Base-by-base conservation (phyloP, 2,888 invertebrate genomes). In the Ectropis crepuscularia region DNA sequence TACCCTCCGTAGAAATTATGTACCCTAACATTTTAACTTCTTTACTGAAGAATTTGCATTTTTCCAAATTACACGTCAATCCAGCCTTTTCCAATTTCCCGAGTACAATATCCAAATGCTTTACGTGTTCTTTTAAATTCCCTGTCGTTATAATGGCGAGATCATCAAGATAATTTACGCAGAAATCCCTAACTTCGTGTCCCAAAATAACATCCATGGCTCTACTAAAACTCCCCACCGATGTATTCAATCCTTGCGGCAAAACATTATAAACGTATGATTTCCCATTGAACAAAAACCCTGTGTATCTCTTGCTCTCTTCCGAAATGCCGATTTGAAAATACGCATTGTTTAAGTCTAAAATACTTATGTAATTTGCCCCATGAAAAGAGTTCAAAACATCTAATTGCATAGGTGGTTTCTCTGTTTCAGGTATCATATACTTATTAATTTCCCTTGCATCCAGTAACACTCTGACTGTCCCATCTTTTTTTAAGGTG, bases 71-170 rank as follows among this genome's bases (percentile, higher is more conserved):
- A 38, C 61, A 64, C 0, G 63, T 64, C 6, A 67, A 7, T 6
- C 63, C 63, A 0, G 67, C 67, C 2, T 5, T 43, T 6, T 46
- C 28, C n/a, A 68, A 42, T 51, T 59, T 70, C 0, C 38, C 50
- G 10, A 73, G 43, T 0, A 73, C 53, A 0, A 59, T 49, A 28
- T 70, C 58, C 9, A 74, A 6, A 55, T 74, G 74, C 6, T 66
- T 58, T n/a, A 76, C 2, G 54, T 76, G 76, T n/a, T 67, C 16
- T 0, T 63, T 38, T 5, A 71, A 16, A 7, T 12, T n/a, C 0
- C 73, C 73, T 0, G 50, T 59, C 0, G 71, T 71, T 10, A 72
- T 57, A 8, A 75, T 69, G 0, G 70, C 73, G 4, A 76, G 47
- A 28, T 28, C 16, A 28, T 28, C 16, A 2, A 28, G 16, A 28